phyloP scores from a whole-genome alignment of 1,140 invertebrate species.

The Gonioctena quinquepunctata region DNA sequence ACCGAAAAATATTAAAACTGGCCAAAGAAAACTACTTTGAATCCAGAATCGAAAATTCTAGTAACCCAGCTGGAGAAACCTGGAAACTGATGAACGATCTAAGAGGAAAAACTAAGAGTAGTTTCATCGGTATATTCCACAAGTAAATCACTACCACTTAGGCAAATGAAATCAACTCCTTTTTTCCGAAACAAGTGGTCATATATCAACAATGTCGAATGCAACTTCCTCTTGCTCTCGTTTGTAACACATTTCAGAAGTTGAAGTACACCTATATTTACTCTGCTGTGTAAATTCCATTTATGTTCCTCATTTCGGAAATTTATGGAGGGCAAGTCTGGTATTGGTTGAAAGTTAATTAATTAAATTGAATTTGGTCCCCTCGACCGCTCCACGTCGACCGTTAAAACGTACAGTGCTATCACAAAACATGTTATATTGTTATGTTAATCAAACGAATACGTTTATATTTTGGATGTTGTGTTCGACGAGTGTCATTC shows the following conservation, averaged over 20 bases:
- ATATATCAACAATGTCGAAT: background rate
- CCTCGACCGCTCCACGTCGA: background rate
- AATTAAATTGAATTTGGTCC: conserved; percentile 32
- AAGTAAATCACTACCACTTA: too few relatives aligned
- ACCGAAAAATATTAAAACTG: too few relatives aligned
- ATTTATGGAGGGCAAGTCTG: conserved; percentile 20
- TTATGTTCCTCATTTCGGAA: conserved; percentile 26
- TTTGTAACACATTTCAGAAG: background rate
- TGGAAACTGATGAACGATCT: too few relatives aligned
- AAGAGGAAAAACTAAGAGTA: too few relatives aligned
- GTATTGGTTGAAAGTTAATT: conserved; percentile 35
- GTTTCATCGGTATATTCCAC: too few relatives aligned
- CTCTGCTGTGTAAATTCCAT: conserved; percentile 30
- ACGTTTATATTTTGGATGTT: background rate
- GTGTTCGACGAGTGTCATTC: background rate
- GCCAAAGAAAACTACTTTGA: too few relatives aligned
- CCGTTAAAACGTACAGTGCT: background rate
- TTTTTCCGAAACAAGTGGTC: too few relatives aligned
- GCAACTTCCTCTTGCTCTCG: background rate
- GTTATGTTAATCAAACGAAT: background rate
- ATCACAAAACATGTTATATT: conserved; percentile 22
- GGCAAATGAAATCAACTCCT: too few relatives aligned
- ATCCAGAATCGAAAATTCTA: too few relatives aligned
- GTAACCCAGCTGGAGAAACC: too few relatives aligned
- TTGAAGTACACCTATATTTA: conserved; percentile 24